Conservation (phyloP, 1,140 invertebrate species). For the Trinorchestia longiramus region DNA sequence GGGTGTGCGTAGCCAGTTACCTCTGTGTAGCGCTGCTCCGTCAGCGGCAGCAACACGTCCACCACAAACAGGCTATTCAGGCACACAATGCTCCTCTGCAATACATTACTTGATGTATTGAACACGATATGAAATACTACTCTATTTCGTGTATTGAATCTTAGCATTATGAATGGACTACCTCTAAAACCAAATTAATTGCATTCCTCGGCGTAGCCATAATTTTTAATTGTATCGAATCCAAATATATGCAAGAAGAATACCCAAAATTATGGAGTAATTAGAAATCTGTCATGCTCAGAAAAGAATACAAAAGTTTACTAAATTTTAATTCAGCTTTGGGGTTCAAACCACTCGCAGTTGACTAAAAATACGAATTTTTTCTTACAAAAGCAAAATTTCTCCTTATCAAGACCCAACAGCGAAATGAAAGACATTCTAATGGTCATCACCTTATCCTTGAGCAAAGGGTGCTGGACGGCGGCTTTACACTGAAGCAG, state of each 20-base stretch:
- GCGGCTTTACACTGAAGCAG: constrained; percentile 77
- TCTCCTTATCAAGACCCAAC: no score
- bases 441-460: constrained; percentile 73
- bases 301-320: no score
- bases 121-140: neutral
- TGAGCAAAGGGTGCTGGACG: constrained; percentile 74
- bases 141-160: neutral
- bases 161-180: neutral
- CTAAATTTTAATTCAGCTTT: no score
- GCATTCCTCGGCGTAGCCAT: neutral
- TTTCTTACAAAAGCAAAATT: no score
- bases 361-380: no score
- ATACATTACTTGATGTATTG: neutral
- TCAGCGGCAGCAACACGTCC: constrained; percentile 72
- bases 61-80: constrained; percentile 74
- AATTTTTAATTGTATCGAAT: neutral
- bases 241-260: neutral
- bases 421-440: neutral
- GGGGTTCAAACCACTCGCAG: no score
- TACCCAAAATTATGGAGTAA: neutral
- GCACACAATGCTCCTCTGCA: constrained; percentile 42
- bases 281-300: no score
- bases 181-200: neutral
- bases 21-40: constrained; percentile 72
- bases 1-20: constrained; percentile 69